Evolutionary conservation across 1,140 invertebrate species (phyloP).

Genomic region (Trichoplusia ni): DNA sequence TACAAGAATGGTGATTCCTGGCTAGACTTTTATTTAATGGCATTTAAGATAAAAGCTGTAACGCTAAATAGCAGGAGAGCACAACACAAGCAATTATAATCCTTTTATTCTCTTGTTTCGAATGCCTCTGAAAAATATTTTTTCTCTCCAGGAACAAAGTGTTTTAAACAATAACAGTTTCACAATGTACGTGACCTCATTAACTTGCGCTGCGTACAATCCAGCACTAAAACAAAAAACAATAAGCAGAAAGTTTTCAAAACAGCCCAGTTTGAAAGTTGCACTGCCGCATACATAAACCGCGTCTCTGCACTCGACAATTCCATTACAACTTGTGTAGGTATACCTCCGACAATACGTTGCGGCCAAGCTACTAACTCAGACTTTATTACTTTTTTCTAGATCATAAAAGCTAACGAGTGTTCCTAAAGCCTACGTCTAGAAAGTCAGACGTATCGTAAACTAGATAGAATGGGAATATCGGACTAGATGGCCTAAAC

Average conservation of each 20-base stretch:
- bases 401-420: constrained; percentile 1
- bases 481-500: not conserved
- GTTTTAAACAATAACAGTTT: not conserved
- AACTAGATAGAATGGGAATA: not conserved
- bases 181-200: not conserved
- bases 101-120: too few relatives aligned
- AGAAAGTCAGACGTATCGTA: constrained; percentile 2
- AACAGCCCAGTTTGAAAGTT: constrained; percentile 16
- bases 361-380: constrained; percentile 8
- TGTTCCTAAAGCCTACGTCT: not conserved
- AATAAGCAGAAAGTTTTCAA: constrained; percentile 21
- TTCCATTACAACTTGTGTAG: constrained; percentile 33
- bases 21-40: too few relatives aligned
- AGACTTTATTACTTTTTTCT: constrained; percentile 30
- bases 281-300: constrained; percentile 2
- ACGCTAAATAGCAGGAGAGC: too few relatives aligned
- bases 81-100: too few relatives aligned
- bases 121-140: too few relatives aligned
- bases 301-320: constrained; percentile 20
- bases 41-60: too few relatives aligned
- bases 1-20: too few relatives aligned
- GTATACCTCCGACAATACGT: constrained; percentile 12
- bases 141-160: too few relatives aligned
- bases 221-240: constrained; percentile 12
- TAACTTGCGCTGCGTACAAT: not conserved